A percentile compares a stretch with the other conserved stretches of the same genome.
Evolutionary conservation across 2,113 vertebrate genomes (phyloP).

Genomic region (Aix galericulata): DNA sequence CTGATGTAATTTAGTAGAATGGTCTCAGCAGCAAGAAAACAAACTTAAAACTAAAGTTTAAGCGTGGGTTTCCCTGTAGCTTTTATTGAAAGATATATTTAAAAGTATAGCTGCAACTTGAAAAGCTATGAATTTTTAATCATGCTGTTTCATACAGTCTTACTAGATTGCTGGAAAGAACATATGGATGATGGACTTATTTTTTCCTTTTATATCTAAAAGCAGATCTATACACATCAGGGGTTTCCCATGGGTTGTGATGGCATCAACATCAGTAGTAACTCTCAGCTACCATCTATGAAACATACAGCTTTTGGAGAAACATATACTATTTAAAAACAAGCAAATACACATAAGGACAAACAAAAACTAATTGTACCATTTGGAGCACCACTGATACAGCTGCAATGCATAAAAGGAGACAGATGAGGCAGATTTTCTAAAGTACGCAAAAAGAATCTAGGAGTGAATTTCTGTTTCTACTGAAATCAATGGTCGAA

Average conservation of each 20-base stretch:
- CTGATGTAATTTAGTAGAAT: not conserved
- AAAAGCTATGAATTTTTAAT: slow-evolving; percentile 34
- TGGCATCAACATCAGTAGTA: not conserved
- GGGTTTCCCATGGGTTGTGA: not conserved
- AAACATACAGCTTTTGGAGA: not conserved
- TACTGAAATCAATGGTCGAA: not conserved
- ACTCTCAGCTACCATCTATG: not conserved
- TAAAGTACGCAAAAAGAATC: not conserved
- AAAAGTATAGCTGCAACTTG: not conserved
- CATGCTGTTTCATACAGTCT: not conserved
- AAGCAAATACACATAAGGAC: too few species aligned
- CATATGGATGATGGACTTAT: not conserved
- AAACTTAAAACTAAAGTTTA: not conserved
- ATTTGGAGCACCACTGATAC: not conserved
- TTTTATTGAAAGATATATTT: not conserved
- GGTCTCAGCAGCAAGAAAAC: not conserved
- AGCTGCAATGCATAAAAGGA: not conserved
- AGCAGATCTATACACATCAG: not conserved
- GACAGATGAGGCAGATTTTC: not conserved
- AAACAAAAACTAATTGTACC: not conserved
- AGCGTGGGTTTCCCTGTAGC: not conserved
- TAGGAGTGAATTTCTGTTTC: not conserved
- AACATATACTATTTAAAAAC: not conserved
- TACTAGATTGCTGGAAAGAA: not conserved
- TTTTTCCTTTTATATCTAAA: not conserved